These are phyloP conservation scores for Palaemon carinicauda DNA, from an alignment of 1,140 invertebrate genomes.

Conservation along the genomic window DNA sequence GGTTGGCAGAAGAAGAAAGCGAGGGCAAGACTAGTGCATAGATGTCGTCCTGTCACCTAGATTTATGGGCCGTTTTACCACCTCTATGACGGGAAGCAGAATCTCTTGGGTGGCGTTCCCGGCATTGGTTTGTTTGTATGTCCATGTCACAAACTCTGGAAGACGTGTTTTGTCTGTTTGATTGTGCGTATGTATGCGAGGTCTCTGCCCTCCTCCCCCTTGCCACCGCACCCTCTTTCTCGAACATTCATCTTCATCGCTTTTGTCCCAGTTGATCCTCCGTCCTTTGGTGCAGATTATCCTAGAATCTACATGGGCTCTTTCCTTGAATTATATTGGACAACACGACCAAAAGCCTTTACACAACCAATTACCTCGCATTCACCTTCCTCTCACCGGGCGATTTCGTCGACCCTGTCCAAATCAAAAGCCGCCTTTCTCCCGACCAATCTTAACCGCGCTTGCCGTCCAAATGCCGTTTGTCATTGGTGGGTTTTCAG, in stretches of 20 bases:
- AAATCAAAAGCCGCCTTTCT: not conserved
- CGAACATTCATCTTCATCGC: conserved; percentile 41
- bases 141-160: not conserved
- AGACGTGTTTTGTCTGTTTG: not conserved
- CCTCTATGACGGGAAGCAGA: not conserved
- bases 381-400: conserved; percentile 30
- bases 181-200: too few species aligned
- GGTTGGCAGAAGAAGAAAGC: not conserved
- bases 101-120: not conserved
- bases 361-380: conserved; percentile 50
- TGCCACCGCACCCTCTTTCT: not conserved
- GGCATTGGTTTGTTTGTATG: too few species aligned
- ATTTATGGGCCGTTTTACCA: conserved; percentile 27
- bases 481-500: not conserved
- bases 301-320: conserved; percentile 36
- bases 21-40: not conserved
- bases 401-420: not conserved
- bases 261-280: not conserved
- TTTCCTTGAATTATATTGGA: conserved; percentile 54
- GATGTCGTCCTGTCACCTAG: not conserved
- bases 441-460: not conserved
- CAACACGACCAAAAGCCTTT: conserved; percentile 37
- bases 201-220: too few species aligned
- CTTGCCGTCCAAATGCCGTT: not conserved
- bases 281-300: conserved; percentile 40